These are phyloP conservation scores for Andrena hattorfiana DNA, from an alignment of 2,888 invertebrate genomes.

Conservation along the genomic window DNA sequence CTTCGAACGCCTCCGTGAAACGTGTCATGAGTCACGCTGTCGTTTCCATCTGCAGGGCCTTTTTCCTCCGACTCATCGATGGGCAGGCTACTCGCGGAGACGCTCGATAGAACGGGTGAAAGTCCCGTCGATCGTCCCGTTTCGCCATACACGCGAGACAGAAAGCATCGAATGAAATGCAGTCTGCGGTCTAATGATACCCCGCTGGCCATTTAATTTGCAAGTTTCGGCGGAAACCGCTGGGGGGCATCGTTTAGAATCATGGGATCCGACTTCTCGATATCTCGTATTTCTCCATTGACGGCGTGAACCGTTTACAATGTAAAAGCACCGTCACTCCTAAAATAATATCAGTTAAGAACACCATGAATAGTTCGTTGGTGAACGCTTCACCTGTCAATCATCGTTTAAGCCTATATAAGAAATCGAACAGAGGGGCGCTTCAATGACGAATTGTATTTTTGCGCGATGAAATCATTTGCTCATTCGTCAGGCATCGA, in stretches of 20 bases:
- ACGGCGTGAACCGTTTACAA: background rate
- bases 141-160: background rate
- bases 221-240: constrained; percentile 10
- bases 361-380: background rate
- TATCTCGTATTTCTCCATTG: background rate
- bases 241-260: background rate
- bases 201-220: constrained; percentile 27
- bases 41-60: constrained; percentile 36
- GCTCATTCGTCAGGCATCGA: constrained; percentile 18
- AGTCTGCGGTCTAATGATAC: background rate
- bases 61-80: background rate
- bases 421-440: constrained; percentile 33
- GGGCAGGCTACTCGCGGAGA: background rate
- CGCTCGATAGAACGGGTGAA: constrained; percentile 30
- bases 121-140: constrained; percentile 12
- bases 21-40: constrained; percentile 35
- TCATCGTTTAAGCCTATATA: background rate
- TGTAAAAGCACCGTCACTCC: background rate
- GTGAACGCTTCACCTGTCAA: constrained; percentile 27
- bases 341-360: constrained; percentile 16
- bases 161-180: constrained; percentile 2
- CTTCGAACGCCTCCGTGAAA: constrained; percentile 31
- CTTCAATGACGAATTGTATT: constrained; percentile 13
- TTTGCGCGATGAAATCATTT: constrained; percentile 45
- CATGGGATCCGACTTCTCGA: background rate